Percentiles rank a stretch among this genome's conserved stretches.
These are phyloP conservation scores for Rhipidura dahli DNA, from an alignment of 2,113 vertebrate species.

Conservation along the genomic window DNA sequence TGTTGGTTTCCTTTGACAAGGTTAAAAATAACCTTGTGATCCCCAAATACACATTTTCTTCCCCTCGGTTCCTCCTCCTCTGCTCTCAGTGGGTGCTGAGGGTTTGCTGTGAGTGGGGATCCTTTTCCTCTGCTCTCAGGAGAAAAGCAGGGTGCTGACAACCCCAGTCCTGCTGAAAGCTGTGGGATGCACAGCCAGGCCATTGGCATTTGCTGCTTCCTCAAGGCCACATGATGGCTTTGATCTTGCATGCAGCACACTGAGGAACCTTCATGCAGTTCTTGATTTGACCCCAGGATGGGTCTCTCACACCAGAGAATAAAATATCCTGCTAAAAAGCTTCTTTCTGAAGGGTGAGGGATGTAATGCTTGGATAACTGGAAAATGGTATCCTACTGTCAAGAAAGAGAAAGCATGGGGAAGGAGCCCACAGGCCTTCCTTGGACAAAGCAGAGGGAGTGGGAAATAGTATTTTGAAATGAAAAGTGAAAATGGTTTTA, in stretches of 20 bases:
- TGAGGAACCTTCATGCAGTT: neutral
- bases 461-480: neutral
- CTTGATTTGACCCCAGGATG: fast-evolving
- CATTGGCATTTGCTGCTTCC: neutral
- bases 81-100: neutral
- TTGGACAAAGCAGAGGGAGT: neutral
- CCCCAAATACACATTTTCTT: neutral
- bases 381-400: neutral
- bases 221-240: neutral
- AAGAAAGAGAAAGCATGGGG: neutral
- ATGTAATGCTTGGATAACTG: neutral
- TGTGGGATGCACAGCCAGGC: neutral
- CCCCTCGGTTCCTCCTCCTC: neutral
- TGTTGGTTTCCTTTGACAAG: neutral
- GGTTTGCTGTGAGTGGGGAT: neutral
- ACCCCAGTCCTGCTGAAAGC: neutral
- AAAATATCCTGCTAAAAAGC: neutral
- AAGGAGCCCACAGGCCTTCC: neutral
- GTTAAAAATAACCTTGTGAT: neutral
- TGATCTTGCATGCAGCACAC: neutral
- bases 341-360: neutral
- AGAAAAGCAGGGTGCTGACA: neutral
- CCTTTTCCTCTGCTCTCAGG: neutral
- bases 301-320: neutral
- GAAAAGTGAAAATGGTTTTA: neutral